Base-by-base conservation (phyloP, 2,888 invertebrate genomes). In the Xylota sylvarum region DNA sequence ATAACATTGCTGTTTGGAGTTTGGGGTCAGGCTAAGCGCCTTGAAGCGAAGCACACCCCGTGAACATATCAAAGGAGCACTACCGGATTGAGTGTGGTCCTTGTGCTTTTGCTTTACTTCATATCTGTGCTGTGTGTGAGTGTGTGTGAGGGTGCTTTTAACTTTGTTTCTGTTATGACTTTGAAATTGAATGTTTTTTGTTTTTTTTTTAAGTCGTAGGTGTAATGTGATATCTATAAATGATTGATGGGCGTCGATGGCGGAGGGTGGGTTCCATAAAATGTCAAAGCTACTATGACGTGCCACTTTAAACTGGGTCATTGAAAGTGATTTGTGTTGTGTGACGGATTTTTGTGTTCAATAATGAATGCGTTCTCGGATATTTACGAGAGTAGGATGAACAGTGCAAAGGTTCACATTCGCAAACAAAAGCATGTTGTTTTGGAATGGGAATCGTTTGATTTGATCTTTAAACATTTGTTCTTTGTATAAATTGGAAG, bases 201-300 rank as follows among this genome's bases (percentile, higher is more conserved):
- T 67, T 46, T 30, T 52, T 35, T 9, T 35, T 35, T 35, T 2
- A 23, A 48, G 46, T 46, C 30, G 48, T 62, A 19, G 35, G 27
- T 46, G 70, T 62, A 70, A 62, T 70, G 62, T 62, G 40, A 78
- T 69, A 46, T 56, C 37, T 50, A 32, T 79, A 37, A 65, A 65
- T 72, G 48, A 79, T 72, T 72, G 55, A 79, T 74, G 64, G 30
- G 17, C n/a, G n/a, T n/a, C n/a, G n/a, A n/a, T n/a, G 19, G 9
- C 0, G 67, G 67, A 1, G 12, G 5, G 19, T 19, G 19, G 50
- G 0, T 0, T 4, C 50, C 10, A 23, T 50, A 12, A 50, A 23
- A 17, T 19, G 23, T 48, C 48, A 1, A 19, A 48, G 19, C 19
- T 19, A 10, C 7, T 48, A 6, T 48, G 48, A 48, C 10, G 48